A percentile compares a stretch with the other conserved stretches of the same genome.
Conservation (phyloP, 1,140 invertebrate species). For the Dinothrombium tinctorium region DNA sequence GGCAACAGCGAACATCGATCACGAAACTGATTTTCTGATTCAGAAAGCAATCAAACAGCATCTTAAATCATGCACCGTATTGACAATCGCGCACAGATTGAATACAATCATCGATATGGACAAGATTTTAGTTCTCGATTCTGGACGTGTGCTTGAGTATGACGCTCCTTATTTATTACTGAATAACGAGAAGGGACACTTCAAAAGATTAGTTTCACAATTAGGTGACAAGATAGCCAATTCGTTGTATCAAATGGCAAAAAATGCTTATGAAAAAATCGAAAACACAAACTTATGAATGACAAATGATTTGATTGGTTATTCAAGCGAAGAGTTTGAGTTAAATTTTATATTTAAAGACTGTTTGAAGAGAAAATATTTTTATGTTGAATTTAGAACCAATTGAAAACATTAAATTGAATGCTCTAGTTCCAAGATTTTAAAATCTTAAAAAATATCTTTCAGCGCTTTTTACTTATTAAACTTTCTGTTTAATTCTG, state of each 20-base stretch:
- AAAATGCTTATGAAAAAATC: neutral
- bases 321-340: too few relatives aligned
- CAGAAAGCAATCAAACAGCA: slow-evolving; percentile 52
- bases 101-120: slow-evolving; percentile 65
- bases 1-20: slow-evolving; percentile 78
- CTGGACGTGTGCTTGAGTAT: slow-evolving; percentile 8
- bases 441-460: too few relatives aligned
- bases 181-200: slow-evolving; percentile 5
- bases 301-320: neutral
- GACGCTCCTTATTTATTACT: slow-evolving; percentile 9
- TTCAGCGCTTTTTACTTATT: too few relatives aligned
- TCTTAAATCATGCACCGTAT: slow-evolving; percentile 56
- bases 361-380: too few relatives aligned
- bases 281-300: neutral
- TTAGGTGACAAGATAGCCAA: slow-evolving; percentile 10
- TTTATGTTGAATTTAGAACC: too few relatives aligned
- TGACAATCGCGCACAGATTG: slow-evolving; percentile 76
- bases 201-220: slow-evolving; percentile 9
- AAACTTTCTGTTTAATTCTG: too few relatives aligned
- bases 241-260: neutral
- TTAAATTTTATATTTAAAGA: too few relatives aligned
- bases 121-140: slow-evolving; percentile 17
- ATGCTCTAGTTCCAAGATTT: too few relatives aligned
- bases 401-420: too few relatives aligned
- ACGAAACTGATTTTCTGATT: slow-evolving; percentile 61